Percentiles rank a stretch among this genome's conserved stretches.
Evolutionary conservation across 1,140 invertebrate species (phyloP).

Genomic region (Drosophila asahinai): DNA sequence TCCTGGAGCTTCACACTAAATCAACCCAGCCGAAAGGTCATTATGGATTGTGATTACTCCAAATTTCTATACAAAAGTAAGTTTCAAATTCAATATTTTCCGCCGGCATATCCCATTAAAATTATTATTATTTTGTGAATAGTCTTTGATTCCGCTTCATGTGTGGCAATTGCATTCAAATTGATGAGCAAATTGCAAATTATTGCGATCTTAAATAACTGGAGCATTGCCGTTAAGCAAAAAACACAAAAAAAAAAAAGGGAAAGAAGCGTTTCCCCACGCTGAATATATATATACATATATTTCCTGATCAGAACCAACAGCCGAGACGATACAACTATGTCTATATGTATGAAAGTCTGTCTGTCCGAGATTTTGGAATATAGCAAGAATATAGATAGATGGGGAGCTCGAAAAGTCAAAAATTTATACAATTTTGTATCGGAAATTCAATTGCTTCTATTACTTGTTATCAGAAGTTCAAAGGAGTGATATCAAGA

Average conservation of each 20-base stretch:
- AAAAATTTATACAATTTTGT: not conserved
- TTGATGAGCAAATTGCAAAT: constrained; percentile 21
- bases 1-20: constrained; percentile 10
- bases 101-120: not conserved
- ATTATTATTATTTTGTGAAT: constrained; percentile 6
- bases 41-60: constrained; percentile 21
- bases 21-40: constrained; percentile 11
- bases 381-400: not conserved
- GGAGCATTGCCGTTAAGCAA: constrained; percentile 11
- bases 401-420: not conserved
- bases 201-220: constrained; percentile 22
- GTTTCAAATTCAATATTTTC: constrained; percentile 1
- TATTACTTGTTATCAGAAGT: too few relatives aligned
- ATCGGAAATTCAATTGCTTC: too few relatives aligned
- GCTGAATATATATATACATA: not conserved
- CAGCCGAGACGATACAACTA: constrained; percentile 1
- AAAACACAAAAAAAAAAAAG: not conserved
- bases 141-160: constrained; percentile 10
- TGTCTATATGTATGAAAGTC: not conserved
- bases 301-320: constrained; percentile 19
- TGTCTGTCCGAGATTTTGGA: not conserved
- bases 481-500: too few relatives aligned
- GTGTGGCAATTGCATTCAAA: constrained; percentile 17
- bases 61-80: constrained; percentile 22
- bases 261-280: constrained; percentile 12